Evolutionary conservation across 2,888 invertebrate genomes (phyloP).

Genomic region (Bembecia ichneumoniformis): DNA sequence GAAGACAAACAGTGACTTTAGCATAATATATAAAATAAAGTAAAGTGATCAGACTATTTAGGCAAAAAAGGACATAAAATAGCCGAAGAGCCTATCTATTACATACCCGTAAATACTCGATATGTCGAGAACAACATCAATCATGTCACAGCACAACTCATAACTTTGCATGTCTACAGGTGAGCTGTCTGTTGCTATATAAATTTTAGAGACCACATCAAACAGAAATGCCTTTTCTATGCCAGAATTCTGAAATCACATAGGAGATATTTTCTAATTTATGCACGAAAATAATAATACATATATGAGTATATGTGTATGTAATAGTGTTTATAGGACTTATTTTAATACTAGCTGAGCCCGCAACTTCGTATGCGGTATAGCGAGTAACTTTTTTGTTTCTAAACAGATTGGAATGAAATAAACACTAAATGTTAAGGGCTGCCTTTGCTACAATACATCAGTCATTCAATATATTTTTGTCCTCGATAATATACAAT

Average conservation of each 20-base stretch:
- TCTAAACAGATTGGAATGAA: too few relatives aligned
- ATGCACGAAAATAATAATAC: neutral
- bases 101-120: constrained; percentile 97
- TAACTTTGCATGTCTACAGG: constrained; percentile 99
- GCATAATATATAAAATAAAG: too few relatives aligned
- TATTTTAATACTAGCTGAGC: neutral
- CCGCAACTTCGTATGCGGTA: too few relatives aligned
- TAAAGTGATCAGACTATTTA: too few relatives aligned
- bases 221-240: constrained; percentile 99
- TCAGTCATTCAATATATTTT: too few relatives aligned
- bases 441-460: too few relatives aligned
- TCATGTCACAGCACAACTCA: constrained; percentile 99
- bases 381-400: too few relatives aligned
- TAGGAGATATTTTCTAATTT: neutral
- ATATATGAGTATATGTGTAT: neutral
- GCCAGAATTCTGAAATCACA: constrained; percentile 88
- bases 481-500: too few relatives aligned
- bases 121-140: constrained; percentile 98
- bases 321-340: neutral
- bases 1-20: too few relatives aligned
- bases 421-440: too few relatives aligned
- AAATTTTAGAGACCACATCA: constrained; percentile 99
- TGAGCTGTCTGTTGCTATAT: constrained; percentile 99
- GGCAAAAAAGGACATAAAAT: too few relatives aligned
- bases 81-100: neutral